These are phyloP conservation scores for Minunthozetes semirufus DNA, from an alignment of 2,888 invertebrate genomes.

Conservation along the genomic window DNA sequence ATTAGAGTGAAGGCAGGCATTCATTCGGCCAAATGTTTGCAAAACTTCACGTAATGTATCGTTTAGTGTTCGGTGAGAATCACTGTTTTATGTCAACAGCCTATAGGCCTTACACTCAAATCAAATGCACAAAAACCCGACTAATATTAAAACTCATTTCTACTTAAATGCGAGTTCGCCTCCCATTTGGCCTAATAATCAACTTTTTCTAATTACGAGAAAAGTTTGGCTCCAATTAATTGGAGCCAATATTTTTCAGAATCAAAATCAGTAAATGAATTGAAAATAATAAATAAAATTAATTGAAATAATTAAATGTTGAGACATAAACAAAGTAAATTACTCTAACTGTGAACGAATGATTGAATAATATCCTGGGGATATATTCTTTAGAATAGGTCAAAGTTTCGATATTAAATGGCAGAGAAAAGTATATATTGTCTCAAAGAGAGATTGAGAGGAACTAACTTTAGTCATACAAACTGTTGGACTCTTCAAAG, in stretches of 20 bases:
- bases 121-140: neutral
- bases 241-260: too few relatives aligned
- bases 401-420: conserved; percentile 16
- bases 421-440: conserved; percentile 15
- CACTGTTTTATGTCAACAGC: conserved; percentile 2
- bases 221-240: too few relatives aligned
- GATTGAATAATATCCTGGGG: neutral
- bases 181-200: neutral
- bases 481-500: neutral
- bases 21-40: neutral
- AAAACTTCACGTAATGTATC: neutral
- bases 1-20: neutral
- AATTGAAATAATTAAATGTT: too few relatives aligned
- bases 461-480: too few relatives aligned
- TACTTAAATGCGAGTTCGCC: neutral
- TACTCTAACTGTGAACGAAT: too few relatives aligned
- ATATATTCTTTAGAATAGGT: neutral
- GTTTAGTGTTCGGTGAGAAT: conserved; percentile 3
- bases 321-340: too few relatives aligned
- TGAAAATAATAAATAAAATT: neutral
- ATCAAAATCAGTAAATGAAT: neutral
- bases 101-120: neutral
- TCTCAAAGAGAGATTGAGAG: conserved; percentile 17
- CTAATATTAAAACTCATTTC: neutral
- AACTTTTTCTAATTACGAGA: too few relatives aligned